A percentile compares a stretch with the other conserved stretches of the same genome.
Conservation (phyloP, 2,113 vertebrate genomes). For the Ciconia boyciana region DNA sequence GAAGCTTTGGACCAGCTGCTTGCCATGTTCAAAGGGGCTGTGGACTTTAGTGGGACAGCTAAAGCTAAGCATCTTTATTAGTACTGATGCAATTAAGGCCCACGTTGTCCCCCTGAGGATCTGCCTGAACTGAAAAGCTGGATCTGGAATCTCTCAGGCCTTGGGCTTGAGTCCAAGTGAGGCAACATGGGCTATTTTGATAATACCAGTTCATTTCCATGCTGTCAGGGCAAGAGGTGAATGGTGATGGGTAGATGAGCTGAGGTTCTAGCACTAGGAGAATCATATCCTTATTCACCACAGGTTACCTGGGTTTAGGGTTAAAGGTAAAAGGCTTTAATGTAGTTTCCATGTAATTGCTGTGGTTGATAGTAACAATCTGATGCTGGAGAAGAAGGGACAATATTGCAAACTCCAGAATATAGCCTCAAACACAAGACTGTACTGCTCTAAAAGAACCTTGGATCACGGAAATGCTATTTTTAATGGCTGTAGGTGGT, state of each 20-base stretch:
- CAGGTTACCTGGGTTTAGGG: neutral
- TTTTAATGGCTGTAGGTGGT: conserved; percentile 72
- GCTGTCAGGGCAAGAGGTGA: neutral
- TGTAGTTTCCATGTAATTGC: neutral
- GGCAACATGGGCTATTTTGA: neutral
- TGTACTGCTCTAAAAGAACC: conserved; percentile 37
- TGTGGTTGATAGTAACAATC: neutral
- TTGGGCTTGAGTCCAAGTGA: neutral
- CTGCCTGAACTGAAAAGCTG: neutral
- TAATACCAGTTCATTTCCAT: neutral
- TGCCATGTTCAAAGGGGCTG: neutral
- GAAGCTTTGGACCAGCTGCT: neutral
- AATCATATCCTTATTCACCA: neutral
- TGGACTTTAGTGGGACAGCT: neutral
- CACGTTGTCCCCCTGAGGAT: neutral
- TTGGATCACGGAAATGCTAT: conserved; percentile 45
- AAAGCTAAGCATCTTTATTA: neutral
- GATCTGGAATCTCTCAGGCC: neutral
- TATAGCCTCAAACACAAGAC: neutral
- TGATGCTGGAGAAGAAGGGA: neutral
- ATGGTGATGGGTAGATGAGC: neutral
- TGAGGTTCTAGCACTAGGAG: neutral
- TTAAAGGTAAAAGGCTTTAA: neutral
- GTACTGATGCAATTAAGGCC: neutral
- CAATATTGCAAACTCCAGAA: neutral